A percentile compares a stretch with the other conserved stretches of the same genome.
phyloP scores from a whole-genome alignment of 53 echinoderm and acorn worm genomes.

The Actinopyga echinites region DNA sequence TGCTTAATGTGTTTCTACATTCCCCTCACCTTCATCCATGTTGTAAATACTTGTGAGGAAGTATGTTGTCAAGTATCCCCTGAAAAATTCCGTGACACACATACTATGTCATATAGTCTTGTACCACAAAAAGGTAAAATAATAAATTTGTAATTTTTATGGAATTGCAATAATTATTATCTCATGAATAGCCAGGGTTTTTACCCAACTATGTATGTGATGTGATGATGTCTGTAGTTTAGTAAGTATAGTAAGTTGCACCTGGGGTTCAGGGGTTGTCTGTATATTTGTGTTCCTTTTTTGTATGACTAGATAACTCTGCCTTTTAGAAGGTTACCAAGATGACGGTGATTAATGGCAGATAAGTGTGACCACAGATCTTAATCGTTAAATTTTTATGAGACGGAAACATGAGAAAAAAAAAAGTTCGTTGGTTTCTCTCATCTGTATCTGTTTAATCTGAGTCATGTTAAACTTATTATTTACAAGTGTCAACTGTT shows the following conservation, averaged over 20 bases:
- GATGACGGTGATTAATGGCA: not conserved
- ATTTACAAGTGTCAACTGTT: no score
- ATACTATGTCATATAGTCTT: no score
- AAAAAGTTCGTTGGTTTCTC: no score
- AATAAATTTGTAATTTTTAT: not conserved
- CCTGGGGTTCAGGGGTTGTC: not conserved
- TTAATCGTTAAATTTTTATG: slow-evolving; percentile 35
- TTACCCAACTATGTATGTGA: not conserved
- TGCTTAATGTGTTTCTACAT: no score
- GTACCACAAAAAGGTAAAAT: no score
- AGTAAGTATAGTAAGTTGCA: not conserved
- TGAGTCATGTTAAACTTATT: no score
- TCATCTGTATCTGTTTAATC: no score
- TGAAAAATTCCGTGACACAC: no score
- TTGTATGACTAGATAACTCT: slow-evolving; percentile 21
- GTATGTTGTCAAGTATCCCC: no score
- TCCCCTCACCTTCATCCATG: no score
- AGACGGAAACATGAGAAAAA: not conserved
- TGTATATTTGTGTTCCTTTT: slow-evolving; percentile 22
- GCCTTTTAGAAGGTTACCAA: not conserved
- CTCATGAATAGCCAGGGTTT: not conserved
- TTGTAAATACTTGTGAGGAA: no score
- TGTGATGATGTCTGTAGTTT: not conserved
- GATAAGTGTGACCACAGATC: slow-evolving; percentile 27
- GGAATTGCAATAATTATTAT: not conserved